Evolutionary conservation across 2,113 vertebrate genomes (phyloP).

Genomic region (Plecturocebus donacophilus): DNA sequence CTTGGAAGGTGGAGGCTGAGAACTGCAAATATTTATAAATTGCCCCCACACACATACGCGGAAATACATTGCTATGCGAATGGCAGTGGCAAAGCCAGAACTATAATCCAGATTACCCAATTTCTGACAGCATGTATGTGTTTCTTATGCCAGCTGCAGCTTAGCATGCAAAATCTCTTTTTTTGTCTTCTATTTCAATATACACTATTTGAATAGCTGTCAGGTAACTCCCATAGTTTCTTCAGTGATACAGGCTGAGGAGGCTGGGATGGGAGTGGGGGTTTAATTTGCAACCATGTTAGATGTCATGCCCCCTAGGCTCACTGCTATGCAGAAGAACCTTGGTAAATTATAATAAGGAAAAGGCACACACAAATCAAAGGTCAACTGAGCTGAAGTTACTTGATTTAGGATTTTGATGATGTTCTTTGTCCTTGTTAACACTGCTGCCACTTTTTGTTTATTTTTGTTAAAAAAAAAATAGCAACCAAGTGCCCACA

Average conservation of each 20-base stretch:
- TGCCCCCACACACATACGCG: neutral
- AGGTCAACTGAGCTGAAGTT: neutral
- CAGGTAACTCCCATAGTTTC: neutral
- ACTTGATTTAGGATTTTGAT: neutral
- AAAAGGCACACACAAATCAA: neutral
- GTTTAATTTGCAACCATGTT: neutral
- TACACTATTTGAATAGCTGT: neutral
- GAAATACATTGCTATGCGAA: neutral
- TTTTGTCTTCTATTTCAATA: neutral
- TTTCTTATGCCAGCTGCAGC: neutral
- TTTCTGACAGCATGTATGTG: neutral
- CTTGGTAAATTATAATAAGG: neutral
- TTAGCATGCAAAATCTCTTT: neutral
- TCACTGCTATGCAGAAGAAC: neutral
- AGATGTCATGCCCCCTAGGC: neutral
- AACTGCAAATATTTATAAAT: neutral
- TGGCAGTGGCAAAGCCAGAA: neutral
- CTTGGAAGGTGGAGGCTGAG: neutral
- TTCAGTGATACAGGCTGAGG: neutral
- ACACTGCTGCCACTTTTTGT: neutral
- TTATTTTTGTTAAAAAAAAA: neutral
- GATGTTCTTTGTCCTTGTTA: neutral
- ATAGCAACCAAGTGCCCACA: neutral
- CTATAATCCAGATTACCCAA: neutral
- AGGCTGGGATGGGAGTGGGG: neutral